Evolutionary conservation across 1,140 invertebrate genomes (phyloP), one percentile per base, ranked within the genome.

Genomic region (Philopotamus ludificatus): DNA sequence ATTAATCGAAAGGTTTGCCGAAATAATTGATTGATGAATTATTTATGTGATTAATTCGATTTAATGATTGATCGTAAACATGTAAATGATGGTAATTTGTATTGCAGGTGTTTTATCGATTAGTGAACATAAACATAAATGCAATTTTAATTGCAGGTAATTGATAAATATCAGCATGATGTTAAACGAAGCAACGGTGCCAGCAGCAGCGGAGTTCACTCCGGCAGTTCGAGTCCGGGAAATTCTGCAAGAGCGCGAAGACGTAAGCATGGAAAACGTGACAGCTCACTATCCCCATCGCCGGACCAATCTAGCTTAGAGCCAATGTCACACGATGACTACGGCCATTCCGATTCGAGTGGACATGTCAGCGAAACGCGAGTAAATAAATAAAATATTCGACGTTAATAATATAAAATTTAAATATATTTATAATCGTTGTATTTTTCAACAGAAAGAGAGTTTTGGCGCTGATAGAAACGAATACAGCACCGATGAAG

Each of bases 131-230:
- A n/a, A n/a, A n/a, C n/a, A n/a, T n/a, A n/a, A n/a, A n/a, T n/a
- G n/a, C n/a, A n/a, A n/a, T n/a, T n/a, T n/a, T n/a, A n/a, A n/a
- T 66, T 74, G 0, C 73, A 81, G 79, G 79, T 81, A 47, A 81
- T 81, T 68, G 78, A 78, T 65, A 72, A 78, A 10, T 81, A 80
- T 70, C 78, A 81, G 71, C 75, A 76, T 9, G 78, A 80, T 67
- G 16, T 55, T 26, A 66, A 63, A 18, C 57, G 62, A n/a, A 78
- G 73, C 63, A 77, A 76, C 0, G 65, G 69, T 9, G 79, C 78
- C 1, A 76, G 78, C 66, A 81, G 79, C 70, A 81, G 79, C 66
- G 79, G 79, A 4, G 79, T 81, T 49, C 79, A 81, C 69, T 81
- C 79, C 1, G 79, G 77, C 21, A 79, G 77, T 60, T 78, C 79